phyloP scores from a whole-genome alignment of 2,888 invertebrate genomes.

The Drepana falcataria region DNA sequence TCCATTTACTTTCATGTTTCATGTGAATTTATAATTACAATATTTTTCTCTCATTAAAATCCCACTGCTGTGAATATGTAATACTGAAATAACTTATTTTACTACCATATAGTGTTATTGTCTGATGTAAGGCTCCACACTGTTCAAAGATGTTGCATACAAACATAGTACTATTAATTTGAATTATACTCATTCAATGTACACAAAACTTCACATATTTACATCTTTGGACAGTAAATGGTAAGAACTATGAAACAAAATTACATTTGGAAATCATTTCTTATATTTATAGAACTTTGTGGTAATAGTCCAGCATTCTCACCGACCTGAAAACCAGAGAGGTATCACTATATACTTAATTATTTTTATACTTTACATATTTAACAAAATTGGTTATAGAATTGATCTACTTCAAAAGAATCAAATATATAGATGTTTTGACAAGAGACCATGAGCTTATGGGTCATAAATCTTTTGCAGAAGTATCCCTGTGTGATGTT shows the following conservation, averaged over 20 bases:
- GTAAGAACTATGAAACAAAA: slow-evolving; percentile 53
- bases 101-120: background rate
- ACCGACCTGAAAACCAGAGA: slow-evolving; percentile 78
- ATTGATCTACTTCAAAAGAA: slow-evolving; percentile 12
- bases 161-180: background rate
- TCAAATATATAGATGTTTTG: slow-evolving; percentile 42
- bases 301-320: slow-evolving; percentile 80
- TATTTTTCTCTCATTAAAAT: too few species aligned
- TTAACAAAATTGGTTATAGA: slow-evolving; percentile 20
- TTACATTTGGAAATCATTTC: slow-evolving; percentile 79
- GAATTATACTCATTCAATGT: slow-evolving; percentile 3
- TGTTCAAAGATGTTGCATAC: slow-evolving; percentile 41
- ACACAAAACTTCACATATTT: slow-evolving; percentile 7
- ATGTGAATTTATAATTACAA: too few species aligned
- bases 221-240: slow-evolving; percentile 54
- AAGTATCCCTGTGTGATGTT: slow-evolving; percentile 84
- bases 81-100: background rate
- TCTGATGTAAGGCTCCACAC: slow-evolving; percentile 12
- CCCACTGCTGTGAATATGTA: background rate
- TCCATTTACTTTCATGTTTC: too few species aligned
- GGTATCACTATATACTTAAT: slow-evolving; percentile 76
- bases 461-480: slow-evolving; percentile 89
- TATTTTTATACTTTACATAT: slow-evolving; percentile 44
- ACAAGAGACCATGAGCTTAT: slow-evolving; percentile 77
- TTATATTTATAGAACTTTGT: slow-evolving; percentile 81